Evolutionary conservation across 2,113 vertebrate species (phyloP).

Genomic region (Odocoileus hemionus): DNA sequence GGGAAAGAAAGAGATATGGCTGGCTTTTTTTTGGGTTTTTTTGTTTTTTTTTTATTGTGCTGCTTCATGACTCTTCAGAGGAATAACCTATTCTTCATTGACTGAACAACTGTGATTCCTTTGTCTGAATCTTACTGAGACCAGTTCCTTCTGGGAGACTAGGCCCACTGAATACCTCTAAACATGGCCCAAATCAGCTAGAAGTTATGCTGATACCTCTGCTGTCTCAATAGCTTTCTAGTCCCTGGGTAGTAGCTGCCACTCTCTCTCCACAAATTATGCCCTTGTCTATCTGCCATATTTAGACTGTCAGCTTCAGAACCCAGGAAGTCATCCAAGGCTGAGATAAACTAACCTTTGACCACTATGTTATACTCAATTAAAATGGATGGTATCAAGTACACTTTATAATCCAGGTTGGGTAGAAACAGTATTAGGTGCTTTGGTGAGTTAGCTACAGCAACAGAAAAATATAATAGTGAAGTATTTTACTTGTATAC

Average conservation of each 20-base stretch:
- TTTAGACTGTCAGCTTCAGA: not conserved
- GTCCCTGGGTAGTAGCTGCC: not conserved
- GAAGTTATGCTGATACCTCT: not conserved
- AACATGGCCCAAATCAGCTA: not conserved
- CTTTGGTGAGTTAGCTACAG: not conserved
- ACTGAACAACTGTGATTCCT: not conserved
- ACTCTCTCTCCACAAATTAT: not conserved
- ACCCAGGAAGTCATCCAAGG: not conserved
- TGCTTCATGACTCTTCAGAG: not conserved
- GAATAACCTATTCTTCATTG: not conserved
- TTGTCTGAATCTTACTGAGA: not conserved
- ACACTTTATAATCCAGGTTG: not conserved
- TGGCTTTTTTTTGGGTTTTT: not conserved
- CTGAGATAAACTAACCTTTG: not conserved
- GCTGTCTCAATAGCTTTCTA: not conserved
- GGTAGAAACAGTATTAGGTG: not conserved
- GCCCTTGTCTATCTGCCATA: not conserved
- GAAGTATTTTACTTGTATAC: not conserved
- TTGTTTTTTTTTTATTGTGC: not conserved
- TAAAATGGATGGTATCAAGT: not conserved
- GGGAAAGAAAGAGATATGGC: not conserved
- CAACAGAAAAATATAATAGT: not conserved
- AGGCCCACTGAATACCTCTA: not conserved
- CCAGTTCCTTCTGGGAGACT: not conserved
- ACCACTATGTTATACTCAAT: not conserved